Percentiles rank a stretch among this genome's conserved stretches.
Evolutionary conservation across 2,888 invertebrate species (phyloP).

Genomic region (Tachina fera): DNA sequence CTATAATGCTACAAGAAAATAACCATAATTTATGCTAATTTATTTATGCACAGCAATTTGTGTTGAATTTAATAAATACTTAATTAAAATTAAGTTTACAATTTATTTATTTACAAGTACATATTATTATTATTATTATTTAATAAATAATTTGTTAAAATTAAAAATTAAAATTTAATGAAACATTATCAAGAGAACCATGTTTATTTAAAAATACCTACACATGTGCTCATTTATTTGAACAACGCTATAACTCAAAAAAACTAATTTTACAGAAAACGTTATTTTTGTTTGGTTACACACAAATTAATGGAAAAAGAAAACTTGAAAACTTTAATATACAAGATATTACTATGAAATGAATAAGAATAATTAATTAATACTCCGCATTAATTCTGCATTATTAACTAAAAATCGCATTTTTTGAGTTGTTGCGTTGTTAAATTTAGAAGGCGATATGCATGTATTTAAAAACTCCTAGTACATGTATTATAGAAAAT

Average conservation of each 20-base stretch:
- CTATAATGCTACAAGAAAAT: slow-evolving; percentile 33
- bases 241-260: too few relatives aligned
- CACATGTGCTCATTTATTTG: neutral
- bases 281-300: neutral
- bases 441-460: too few relatives aligned
- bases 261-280: too few relatives aligned
- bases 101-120: slow-evolving; percentile 22
- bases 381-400: too few relatives aligned
- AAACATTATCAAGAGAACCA: neutral
- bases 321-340: too few relatives aligned
- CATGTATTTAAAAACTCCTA: neutral
- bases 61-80: slow-evolving; percentile 23
- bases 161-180: slow-evolving; percentile 13
- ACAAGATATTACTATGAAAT: too few relatives aligned
- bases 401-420: too few relatives aligned
- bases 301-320: neutral
- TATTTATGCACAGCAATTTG: slow-evolving; percentile 30
- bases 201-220: neutral
- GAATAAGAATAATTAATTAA: too few relatives aligned
- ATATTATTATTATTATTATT: neutral
- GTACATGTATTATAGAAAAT: slow-evolving; percentile 39
- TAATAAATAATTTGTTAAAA: slow-evolving; percentile 5
- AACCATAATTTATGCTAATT: slow-evolving; percentile 34
- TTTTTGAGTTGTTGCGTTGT: too few relatives aligned
- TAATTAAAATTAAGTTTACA: slow-evolving; percentile 12